Conservation (phyloP, 92 coral and sea anemone genomes). For the Siderastrea radians region DNA sequence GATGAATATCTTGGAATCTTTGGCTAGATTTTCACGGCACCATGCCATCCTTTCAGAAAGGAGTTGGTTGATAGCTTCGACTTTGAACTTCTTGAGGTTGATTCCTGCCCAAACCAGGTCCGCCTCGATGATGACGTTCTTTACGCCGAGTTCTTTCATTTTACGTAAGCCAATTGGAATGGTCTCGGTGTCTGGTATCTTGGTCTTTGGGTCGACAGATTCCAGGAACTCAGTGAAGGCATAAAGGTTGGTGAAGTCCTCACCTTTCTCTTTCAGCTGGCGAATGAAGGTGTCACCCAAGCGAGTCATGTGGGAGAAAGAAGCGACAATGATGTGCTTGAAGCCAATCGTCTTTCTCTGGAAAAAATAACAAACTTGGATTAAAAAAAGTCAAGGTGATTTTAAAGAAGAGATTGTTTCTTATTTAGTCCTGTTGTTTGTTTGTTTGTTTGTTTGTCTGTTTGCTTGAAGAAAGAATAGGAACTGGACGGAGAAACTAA, state of each 20-base stretch:
- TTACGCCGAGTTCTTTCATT: slow-evolving; percentile 74
- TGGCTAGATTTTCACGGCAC: slow-evolving; percentile 72
- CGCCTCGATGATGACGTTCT: slow-evolving; percentile 71
- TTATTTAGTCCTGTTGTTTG: too few relatives aligned
- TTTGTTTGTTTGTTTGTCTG: too few relatives aligned
- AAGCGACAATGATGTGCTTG: slow-evolving; percentile 82
- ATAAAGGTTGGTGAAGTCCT: slow-evolving; percentile 72
- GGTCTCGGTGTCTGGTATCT: slow-evolving; percentile 59
- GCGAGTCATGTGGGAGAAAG: slow-evolving; percentile 93
- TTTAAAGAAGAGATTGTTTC: too few relatives aligned
- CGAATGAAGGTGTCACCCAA: slow-evolving; percentile 80
- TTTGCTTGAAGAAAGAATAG: too few relatives aligned
- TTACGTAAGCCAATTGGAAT: slow-evolving; percentile 82
- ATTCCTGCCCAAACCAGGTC: slow-evolving; percentile 85
- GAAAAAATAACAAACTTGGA: not conserved
- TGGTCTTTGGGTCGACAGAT: slow-evolving; percentile 54
- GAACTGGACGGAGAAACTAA: too few relatives aligned
- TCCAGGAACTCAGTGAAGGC: slow-evolving; percentile 89
- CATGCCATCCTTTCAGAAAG: slow-evolving; percentile 65
- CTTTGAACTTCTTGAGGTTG: slow-evolving; percentile 75
- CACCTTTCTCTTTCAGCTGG: slow-evolving; percentile 73
- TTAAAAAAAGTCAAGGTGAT: too few relatives aligned
- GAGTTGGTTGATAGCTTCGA: slow-evolving; percentile 63
- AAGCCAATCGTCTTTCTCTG: slow-evolving; percentile 71
- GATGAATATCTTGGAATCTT: slow-evolving; percentile 57